These are phyloP conservation scores for Erythrocercus mccallii DNA, from an alignment of 2,113 vertebrate genomes.

Conservation along the genomic window DNA sequence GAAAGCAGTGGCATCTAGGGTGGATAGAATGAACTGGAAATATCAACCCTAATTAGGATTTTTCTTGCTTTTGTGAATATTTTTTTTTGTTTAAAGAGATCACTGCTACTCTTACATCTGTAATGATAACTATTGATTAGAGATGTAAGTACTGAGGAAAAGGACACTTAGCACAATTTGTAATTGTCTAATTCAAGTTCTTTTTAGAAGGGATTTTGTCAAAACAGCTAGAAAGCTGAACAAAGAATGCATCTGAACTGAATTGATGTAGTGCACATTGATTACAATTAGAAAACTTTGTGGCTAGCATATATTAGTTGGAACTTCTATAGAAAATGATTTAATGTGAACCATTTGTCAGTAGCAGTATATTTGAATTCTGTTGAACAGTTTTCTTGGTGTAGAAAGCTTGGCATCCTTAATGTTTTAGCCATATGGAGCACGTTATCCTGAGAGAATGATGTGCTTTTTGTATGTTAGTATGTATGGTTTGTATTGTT, in stretches of 20 bases:
- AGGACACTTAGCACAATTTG: neutral
- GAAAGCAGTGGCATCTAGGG: neutral
- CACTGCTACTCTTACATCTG: neutral
- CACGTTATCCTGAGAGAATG: neutral
- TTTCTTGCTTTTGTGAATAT: neutral
- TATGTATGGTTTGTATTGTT: neutral
- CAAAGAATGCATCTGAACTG: neutral
- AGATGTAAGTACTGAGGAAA: neutral
- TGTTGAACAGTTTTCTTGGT: neutral
- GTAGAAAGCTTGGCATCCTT: neutral
- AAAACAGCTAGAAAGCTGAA: neutral
- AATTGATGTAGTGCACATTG: neutral
- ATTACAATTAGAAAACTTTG: conserved; percentile 20
- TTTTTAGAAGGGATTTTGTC: neutral
- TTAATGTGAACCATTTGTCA: neutral
- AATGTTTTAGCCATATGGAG: neutral
- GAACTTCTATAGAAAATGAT: neutral
- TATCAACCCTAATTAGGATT: neutral
- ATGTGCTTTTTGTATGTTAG: neutral
- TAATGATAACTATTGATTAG: neutral
- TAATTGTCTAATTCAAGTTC: conserved; percentile 8
- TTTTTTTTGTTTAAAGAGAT: neutral
- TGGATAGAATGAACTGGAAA: neutral
- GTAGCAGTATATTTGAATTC: neutral
- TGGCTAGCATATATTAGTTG: neutral